Evolutionary conservation across 2,113 vertebrate species (phyloP), one percentile per base, ranked within the genome.

Genomic region (Rhabdomys dilectus): DNA sequence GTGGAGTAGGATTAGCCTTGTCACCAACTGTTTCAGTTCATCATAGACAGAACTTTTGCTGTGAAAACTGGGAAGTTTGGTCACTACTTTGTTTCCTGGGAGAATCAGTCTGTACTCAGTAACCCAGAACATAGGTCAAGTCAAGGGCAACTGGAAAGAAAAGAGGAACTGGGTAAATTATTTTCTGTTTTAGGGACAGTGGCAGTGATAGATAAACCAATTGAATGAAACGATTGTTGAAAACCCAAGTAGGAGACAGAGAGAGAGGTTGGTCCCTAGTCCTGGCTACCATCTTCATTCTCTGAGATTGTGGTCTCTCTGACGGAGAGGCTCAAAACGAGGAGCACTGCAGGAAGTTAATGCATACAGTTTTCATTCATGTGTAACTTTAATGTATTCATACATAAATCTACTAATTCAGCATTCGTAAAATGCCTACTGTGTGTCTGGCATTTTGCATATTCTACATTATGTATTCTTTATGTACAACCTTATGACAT

Each of bases 61-160:
- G n/a, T 19, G 72, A 42, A 80, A 51, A 42, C 39, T 26, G 45
- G 4, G 66, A 36, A 51, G 45, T 60, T 22, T 75, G 81, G 48
- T 89, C 77, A 89, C 34, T 26, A 19, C 12, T 29, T 34, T 70
- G 64, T 48, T 78, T 92, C 13, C 77, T 91, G 45, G 31, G 29
- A 81, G 29, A 72, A 93, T 31, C 16, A 85, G 39, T 26, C 66
- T 73, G 45, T 29, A 42, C 19, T 96, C 45, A 66, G 70, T 86
- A 91, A 45, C 92, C 94, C 64, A 58, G 68, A 53, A 29, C 12
- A 45, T 97, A 87, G 88, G 91, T 73, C 80, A 95, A 78, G 39
- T 95, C 48, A 17, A 92, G 81, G 95, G 80, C 78, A 94, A 75
- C 17, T 80, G 64, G 60, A 89, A 31, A 68, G 29, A 11, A 7